phyloP scores from a whole-genome alignment of 2,113 vertebrate species.

The Platanista minor region DNA sequence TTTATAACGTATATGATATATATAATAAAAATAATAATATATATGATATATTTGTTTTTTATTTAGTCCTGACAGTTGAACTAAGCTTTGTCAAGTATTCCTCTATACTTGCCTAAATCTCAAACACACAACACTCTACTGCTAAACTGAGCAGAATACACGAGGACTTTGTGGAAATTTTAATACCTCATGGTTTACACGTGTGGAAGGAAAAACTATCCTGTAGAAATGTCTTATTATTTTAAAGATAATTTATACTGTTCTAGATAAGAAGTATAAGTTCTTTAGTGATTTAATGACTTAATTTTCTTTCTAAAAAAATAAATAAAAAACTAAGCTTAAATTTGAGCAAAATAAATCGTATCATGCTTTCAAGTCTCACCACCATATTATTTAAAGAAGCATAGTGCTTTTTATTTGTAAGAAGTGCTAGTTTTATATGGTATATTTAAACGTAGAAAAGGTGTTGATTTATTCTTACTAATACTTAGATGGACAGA shows the following conservation, averaged over 20 bases:
- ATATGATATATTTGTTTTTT: constrained; percentile 10
- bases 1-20: neutral
- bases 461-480: neutral
- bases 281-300: neutral
- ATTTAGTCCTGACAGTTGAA: neutral
- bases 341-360: constrained; percentile 8
- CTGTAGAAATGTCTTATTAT: neutral
- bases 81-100: neutral
- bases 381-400: neutral
- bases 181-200: neutral
- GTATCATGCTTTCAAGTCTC: neutral
- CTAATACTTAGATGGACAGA: neutral
- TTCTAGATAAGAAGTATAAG: neutral
- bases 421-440: neutral
- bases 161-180: neutral
- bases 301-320: neutral
- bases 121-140: neutral
- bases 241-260: neutral
- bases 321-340: neutral
- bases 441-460: neutral
- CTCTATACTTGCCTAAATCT: neutral
- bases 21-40: neutral
- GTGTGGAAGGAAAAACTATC: neutral
- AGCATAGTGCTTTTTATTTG: neutral
- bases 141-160: neutral